Evolutionary conservation across 2,797 vertebrate species (phyloP).

Genomic region (Sebastes goodei): DNA sequence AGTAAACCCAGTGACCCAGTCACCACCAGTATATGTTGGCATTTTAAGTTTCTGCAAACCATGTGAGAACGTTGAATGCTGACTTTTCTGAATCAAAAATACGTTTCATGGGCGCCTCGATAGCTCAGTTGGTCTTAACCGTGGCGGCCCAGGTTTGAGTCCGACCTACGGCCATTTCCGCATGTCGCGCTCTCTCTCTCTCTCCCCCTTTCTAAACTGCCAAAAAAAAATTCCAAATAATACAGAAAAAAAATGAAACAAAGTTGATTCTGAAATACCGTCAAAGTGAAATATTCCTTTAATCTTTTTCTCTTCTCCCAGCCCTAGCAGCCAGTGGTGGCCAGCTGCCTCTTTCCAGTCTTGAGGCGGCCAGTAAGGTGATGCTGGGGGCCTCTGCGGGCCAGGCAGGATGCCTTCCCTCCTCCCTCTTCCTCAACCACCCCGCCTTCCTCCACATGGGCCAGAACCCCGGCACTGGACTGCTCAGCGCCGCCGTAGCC

Average conservation of each 20-base stretch:
- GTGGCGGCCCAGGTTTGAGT: too few relatives aligned
- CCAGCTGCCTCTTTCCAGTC: slow-evolving; percentile 94
- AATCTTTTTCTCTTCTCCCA: slow-evolving; percentile 47
- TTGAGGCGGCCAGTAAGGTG: slow-evolving; percentile 89
- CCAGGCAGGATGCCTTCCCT: slow-evolving; percentile 84
- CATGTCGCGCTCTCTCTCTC: too few relatives aligned
- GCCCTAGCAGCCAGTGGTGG: slow-evolving; percentile 96
- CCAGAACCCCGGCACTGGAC: slow-evolving; percentile 82
- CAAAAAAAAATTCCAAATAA: not conserved
- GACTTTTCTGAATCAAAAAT: not conserved
- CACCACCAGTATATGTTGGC: not conserved
- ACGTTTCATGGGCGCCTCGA: not conserved
- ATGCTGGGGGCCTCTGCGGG: slow-evolving; percentile 85
- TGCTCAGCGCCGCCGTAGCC: slow-evolving; percentile 85
- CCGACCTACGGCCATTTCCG: too few relatives aligned
- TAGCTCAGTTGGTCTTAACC: too few relatives aligned
- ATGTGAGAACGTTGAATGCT: not conserved
- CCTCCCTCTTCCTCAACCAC: slow-evolving; percentile 93
- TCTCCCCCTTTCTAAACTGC: too few relatives aligned
- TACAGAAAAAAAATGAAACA: not conserved
- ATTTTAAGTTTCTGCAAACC: not conserved
- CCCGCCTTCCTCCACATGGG: slow-evolving; percentile 89
- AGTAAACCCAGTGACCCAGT: too few relatives aligned
- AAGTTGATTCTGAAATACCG: not conserved
- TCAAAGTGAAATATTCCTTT: not conserved